Base-by-base conservation (phyloP, 2,888 invertebrate species). In the Eupithecia abbreviata region DNA sequence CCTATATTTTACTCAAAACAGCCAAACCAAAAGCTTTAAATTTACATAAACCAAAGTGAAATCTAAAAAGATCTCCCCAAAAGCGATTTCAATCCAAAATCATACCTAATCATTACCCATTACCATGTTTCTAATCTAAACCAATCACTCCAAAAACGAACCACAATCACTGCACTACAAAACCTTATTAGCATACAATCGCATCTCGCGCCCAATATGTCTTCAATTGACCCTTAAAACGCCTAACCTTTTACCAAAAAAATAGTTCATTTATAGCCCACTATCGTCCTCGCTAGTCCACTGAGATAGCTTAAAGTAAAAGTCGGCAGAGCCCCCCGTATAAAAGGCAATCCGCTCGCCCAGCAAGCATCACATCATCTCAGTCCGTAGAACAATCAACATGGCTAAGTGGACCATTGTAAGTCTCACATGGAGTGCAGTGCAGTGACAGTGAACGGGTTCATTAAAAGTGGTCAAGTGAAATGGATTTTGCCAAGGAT, bases 331-430 rank as follows among this genome's bases (percentile, higher is more conserved):
- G 85, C 89, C 88, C 88, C 87, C 85, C 83, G 85, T 95, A 95
- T 95, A 95, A 82, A 95, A 94, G 89, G 89, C 85, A 77, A 81
- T 79, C 89, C 85, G 84, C 83, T 82, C 80, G 78, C 86, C 74
- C 81, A 45, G 80, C 84, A 82, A 82, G 66, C 90, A 93, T 92
- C 94, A 94, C 88, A 92, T 89, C 89, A 88, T 89, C 87, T 85
- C 88, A 80, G 87, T 85, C 89, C 84, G 85, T 86, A 85, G 86
- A 85, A 84, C 85, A 88, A 86, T 86, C 87, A 89, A 89, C 86
- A 95, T 95, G 95, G 92, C 93, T 86, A 92, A 92, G 91, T 93
- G 92, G 92, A 82, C 81, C 79, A 93, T 95, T 87, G 95, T 95
- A 95, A 95, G 95, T 94, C 78, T 82, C 74, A 73, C 47, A 69